Conservation (phyloP, 2,888 invertebrate species). For the Priocnemis perturbator region DNA sequence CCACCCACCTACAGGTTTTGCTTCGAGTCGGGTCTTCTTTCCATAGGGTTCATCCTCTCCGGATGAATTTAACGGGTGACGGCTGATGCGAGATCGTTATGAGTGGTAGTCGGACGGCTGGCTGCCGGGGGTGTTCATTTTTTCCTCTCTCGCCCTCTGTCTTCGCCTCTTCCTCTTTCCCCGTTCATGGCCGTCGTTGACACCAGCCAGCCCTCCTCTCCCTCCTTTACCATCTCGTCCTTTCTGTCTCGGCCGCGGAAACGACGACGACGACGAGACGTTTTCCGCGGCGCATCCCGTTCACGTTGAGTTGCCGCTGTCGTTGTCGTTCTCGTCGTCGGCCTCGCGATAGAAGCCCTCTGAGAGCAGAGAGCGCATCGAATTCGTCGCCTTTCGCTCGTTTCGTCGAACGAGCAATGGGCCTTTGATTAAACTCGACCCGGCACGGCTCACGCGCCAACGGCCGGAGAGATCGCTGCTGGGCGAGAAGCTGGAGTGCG, state of each 20-base stretch:
- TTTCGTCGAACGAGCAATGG: slow-evolving; percentile 67
- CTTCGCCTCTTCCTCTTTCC: slow-evolving; percentile 24
- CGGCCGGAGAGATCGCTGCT: slow-evolving; percentile 21
- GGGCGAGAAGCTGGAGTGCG: slow-evolving; percentile 16
- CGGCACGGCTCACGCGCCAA: slow-evolving; percentile 38
- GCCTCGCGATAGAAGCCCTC: slow-evolving; percentile 6
- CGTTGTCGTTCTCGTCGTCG: not conserved
- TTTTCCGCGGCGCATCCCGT: slow-evolving; percentile 32
- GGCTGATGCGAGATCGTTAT: slow-evolving; percentile 67
- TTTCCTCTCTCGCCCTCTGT: slow-evolving; percentile 37
- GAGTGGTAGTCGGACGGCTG: slow-evolving; percentile 56
- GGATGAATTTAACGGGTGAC: slow-evolving; percentile 67
- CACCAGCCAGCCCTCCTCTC: not conserved
- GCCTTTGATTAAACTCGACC: slow-evolving; percentile 71
- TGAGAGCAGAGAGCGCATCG: slow-evolving; percentile 35
- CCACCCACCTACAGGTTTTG: slow-evolving; percentile 46
- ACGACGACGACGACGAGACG: slow-evolving; percentile 11
- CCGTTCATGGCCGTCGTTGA: slow-evolving; percentile 14
- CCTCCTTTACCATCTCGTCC: slow-evolving; percentile 8
- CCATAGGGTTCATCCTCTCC: slow-evolving; percentile 64
- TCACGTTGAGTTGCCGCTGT: slow-evolving; percentile 12
- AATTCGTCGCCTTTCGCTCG: slow-evolving; percentile 61
- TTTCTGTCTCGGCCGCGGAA: slow-evolving; percentile 13
- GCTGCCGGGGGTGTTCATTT: slow-evolving; percentile 45
- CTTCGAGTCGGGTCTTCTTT: slow-evolving; percentile 59